Evolutionary conservation across 1,140 invertebrate species (phyloP).

Genomic region (Phenacoccus solenopsis): DNA sequence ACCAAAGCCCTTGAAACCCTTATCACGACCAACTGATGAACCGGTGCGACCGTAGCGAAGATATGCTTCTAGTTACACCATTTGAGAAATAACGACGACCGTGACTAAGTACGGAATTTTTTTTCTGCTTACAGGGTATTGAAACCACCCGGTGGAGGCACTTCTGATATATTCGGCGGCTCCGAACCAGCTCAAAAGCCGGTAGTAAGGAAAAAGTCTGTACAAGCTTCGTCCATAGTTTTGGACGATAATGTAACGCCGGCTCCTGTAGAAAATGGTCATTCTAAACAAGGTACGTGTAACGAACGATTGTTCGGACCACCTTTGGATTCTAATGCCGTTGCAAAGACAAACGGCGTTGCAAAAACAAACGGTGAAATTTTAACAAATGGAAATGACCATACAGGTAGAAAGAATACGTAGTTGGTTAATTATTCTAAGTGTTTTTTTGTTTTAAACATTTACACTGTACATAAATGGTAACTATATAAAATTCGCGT

Average conservation of each 20-base stretch:
- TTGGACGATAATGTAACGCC: not conserved
- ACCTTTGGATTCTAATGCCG: not conserved
- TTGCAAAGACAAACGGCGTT: not conserved
- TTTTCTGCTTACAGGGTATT: slow-evolving; percentile 39
- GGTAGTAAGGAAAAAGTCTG: not conserved
- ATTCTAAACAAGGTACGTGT: slow-evolving; percentile 9
- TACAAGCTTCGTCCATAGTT: not conserved
- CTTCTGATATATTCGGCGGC: slow-evolving; percentile 46
- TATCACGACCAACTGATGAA: not conserved
- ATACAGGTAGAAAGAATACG: slow-evolving; percentile 8
- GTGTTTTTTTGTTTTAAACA: not conserved
- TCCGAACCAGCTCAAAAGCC: not conserved
- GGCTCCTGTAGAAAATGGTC: not conserved
- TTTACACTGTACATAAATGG: not conserved
- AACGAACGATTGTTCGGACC: slow-evolving; percentile 17
- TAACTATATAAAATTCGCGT: too few species aligned
- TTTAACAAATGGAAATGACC: slow-evolving; percentile 7
- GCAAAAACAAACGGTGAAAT: slow-evolving; percentile 10
- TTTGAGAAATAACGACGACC: not conserved
- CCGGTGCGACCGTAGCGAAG: not conserved
- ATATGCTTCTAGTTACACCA: too few species aligned
- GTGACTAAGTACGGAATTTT: slow-evolving; percentile 11
- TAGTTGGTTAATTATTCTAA: not conserved
- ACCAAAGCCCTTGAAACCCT: too few species aligned
- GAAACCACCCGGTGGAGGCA: slow-evolving; percentile 51